Conservation (phyloP, 1,140 invertebrate species). For the Trinorchestia longiramus region DNA sequence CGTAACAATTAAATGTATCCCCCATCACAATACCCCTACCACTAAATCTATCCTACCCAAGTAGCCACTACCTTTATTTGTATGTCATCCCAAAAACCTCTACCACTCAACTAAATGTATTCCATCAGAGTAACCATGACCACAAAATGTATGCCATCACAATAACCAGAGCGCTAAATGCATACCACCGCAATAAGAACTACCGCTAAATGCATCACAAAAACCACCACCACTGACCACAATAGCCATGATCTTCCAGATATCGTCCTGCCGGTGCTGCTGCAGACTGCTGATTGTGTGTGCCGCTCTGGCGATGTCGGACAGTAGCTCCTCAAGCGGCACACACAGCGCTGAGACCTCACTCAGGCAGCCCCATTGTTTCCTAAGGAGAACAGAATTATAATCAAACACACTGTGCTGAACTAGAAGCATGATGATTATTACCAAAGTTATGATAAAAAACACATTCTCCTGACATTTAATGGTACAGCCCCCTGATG, state of each 20-base stretch:
- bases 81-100: too few relatives aligned
- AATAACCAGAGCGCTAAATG: not conserved
- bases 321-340: conserved; percentile 62
- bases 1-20: too few relatives aligned
- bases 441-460: too few relatives aligned
- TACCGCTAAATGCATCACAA: not conserved
- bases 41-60: too few relatives aligned
- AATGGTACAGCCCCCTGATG: too few relatives aligned
- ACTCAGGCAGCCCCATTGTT: conserved; percentile 62
- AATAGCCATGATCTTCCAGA: conserved; percentile 66
- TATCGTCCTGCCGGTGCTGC: conserved; percentile 64
- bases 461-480: too few relatives aligned
- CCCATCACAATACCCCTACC: too few relatives aligned
- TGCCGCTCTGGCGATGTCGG: conserved; percentile 63
- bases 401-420: not conserved
- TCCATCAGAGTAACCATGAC: not conserved
- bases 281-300: conserved; percentile 65
- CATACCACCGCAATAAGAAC: not conserved
- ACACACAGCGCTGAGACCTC: conserved; percentile 62
- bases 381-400: conserved; percentile 48
- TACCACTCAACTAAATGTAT: conserved; percentile 20
- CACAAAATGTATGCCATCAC: not conserved
- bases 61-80: too few relatives aligned
- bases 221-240: conserved; percentile 55
- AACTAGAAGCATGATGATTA: not conserved